Evolutionary conservation across 2,888 invertebrate species (phyloP).

Genomic region (Antitype chi): DNA sequence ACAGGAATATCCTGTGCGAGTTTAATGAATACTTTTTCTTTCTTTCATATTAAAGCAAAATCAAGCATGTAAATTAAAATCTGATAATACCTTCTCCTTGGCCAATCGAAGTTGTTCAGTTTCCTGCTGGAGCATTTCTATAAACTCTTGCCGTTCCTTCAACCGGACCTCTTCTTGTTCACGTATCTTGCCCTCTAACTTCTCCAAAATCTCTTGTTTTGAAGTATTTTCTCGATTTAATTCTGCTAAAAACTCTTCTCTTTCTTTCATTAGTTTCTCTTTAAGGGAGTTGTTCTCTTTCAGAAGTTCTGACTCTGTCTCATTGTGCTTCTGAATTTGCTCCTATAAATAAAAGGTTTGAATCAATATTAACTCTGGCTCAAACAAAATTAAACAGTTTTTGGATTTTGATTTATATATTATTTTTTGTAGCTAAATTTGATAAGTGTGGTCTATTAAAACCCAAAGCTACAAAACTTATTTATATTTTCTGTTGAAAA

Average conservation of each 20-base stretch:
- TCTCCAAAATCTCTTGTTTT: slow-evolving; percentile 88
- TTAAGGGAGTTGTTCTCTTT: slow-evolving; percentile 86
- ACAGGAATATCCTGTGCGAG: no score
- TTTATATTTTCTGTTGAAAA: neutral
- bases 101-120: slow-evolving; percentile 83
- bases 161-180: slow-evolving; percentile 86
- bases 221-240: slow-evolving; percentile 87
- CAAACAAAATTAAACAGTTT: neutral
- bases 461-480: neutral
- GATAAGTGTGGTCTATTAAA: neutral
- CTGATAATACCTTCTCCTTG: slow-evolving; percentile 83
- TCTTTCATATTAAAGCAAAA: neutral
- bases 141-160: slow-evolving; percentile 83
- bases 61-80: neutral
- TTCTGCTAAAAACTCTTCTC: slow-evolving; percentile 87
- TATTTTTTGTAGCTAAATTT: neutral
- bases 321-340: slow-evolving; percentile 84
- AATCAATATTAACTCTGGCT: slow-evolving; percentile 1
- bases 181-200: slow-evolving; percentile 86
- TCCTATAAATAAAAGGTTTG: slow-evolving; percentile 71
- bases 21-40: no score
- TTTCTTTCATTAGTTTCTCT: slow-evolving; percentile 86
- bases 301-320: slow-evolving; percentile 83
- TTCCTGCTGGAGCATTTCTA: slow-evolving; percentile 81
- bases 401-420: neutral